Base-by-base conservation (phyloP, 1,140 invertebrate species). In the Luehdorfia chinensis region DNA sequence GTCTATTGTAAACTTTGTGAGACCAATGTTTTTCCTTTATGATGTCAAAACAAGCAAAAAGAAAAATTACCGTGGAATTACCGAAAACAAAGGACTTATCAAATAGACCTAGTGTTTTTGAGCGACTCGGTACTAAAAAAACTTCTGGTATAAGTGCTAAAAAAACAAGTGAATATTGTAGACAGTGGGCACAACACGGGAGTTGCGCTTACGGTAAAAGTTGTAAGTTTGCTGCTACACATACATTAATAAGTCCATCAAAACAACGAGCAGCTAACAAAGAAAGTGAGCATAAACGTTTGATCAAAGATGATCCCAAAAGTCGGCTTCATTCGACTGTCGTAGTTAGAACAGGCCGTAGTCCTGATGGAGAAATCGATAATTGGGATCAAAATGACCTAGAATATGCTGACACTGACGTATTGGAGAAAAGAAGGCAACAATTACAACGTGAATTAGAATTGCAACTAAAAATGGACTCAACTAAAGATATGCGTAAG, bases 341-440 rank as follows among this genome's bases (percentile, higher is more conserved):
- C 48, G 90, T 90, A 60, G 91, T 90, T 51, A 89, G 89, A 55
- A 84, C 89, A 23, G 89, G 89, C 16, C 87, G 90, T 37, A 91
- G 90, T 67, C 89, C 90, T 15, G 91, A 92, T 51, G 87, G 90
- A 55, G 91, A 93, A 66, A 91, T 92, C 76, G 92, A 93, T 66
- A 90, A 91, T 67, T 94, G 92, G 92, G 92, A 93, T 75, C 92
- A 93, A 83, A 92, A 90, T 59, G 91, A 92, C 79, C 81, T 95
- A 65, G 94, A 95, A 72, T 94, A 94, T 88, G 94, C 93, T 53
- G 93, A 95, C 85, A 93, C 94, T 50, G 93, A 94, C 68, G 93
- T 92, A 28, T 84, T 95, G 58, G 93, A 95, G 75, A 91, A 92
- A 80, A 88, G 93, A 50, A 88, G 93, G 55, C 91, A 92, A 65